These are phyloP conservation scores for Holothuria scabra DNA, from an alignment of 53 echinoderm and acorn worm species.

Conservation along the genomic window DNA sequence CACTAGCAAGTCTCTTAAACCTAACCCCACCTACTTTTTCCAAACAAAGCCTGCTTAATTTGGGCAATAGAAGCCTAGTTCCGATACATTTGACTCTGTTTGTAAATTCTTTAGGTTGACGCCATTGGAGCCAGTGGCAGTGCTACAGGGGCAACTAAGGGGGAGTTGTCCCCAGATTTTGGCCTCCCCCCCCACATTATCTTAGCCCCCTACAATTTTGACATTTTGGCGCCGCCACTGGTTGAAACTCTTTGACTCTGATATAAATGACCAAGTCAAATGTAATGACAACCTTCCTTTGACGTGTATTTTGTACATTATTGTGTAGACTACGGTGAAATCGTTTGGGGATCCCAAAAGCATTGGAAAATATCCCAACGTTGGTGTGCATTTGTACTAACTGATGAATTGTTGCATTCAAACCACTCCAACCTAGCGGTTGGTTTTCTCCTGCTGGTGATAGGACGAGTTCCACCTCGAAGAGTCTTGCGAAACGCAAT, in stretches of 20 bases:
- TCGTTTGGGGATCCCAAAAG: constrained; percentile 42
- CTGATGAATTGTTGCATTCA: constrained; percentile 33
- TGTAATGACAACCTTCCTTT: constrained; percentile 21
- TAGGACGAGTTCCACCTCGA: constrained; percentile 3
- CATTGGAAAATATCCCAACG: constrained; percentile 51
- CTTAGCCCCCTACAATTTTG: too few relatives aligned
- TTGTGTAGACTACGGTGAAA: constrained; percentile 44
- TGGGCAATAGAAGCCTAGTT: background rate
- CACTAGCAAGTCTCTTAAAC: constrained; percentile 24
- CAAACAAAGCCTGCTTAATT: background rate
- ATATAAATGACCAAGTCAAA: constrained; percentile 4
- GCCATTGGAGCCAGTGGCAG: too few relatives aligned
- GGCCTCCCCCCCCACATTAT: too few relatives aligned
- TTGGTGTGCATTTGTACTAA: constrained; percentile 21
- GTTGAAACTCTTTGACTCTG: constrained; percentile 28
- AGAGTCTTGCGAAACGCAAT: constrained; percentile 34
- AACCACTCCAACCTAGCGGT: constrained; percentile 38
- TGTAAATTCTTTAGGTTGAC: constrained; percentile 47
- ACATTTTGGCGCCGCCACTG: too few relatives aligned
- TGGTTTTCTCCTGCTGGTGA: background rate
- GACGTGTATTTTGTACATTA: constrained; percentile 47
- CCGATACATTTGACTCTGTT: constrained; percentile 34
- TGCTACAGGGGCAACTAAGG: too few relatives aligned
- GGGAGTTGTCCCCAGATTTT: too few relatives aligned
- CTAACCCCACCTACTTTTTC: constrained; percentile 10